Percentiles rank a stretch among this genome's conserved stretches.
phyloP scores from a whole-genome alignment of 2,113 vertebrate genomes.

The Speoplatyrhinus poulsoni region DNA sequence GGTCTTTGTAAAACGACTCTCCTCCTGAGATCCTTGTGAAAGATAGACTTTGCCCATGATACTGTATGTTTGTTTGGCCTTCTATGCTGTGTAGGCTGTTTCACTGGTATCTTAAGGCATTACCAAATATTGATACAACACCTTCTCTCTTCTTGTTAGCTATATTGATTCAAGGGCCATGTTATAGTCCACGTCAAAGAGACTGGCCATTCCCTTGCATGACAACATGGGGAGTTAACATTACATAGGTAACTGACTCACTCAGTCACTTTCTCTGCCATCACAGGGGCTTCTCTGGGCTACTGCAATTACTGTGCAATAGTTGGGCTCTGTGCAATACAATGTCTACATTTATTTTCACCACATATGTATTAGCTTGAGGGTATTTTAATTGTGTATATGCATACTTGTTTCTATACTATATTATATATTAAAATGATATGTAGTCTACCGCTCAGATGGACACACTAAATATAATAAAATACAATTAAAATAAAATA shows the following conservation, averaged over 20 bases:
- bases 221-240: not conserved
- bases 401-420: too few species aligned
- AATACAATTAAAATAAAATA: too few species aligned
- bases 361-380: too few species aligned
- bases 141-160: slow-evolving; percentile 47
- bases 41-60: slow-evolving; percentile 4
- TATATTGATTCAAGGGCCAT: slow-evolving; percentile 42
- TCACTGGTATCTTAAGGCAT: not conserved
- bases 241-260: not conserved
- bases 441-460: too few species aligned
- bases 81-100: slow-evolving; percentile 10
- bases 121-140: slow-evolving; percentile 25
- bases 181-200: slow-evolving; percentile 42
- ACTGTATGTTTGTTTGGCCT: slow-evolving; percentile 1
- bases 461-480: too few species aligned
- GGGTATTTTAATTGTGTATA: too few species aligned
- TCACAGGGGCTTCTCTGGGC: too few species aligned
- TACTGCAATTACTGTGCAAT: too few species aligned
- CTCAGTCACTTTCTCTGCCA: too few species aligned
- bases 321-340: too few species aligned
- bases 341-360: too few species aligned
- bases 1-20: not conserved
- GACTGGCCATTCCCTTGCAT: not conserved
- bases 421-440: too few species aligned
- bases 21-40: not conserved